Conservation (phyloP, 2,888 invertebrate genomes). For the Pheosia gnoma region DNA sequence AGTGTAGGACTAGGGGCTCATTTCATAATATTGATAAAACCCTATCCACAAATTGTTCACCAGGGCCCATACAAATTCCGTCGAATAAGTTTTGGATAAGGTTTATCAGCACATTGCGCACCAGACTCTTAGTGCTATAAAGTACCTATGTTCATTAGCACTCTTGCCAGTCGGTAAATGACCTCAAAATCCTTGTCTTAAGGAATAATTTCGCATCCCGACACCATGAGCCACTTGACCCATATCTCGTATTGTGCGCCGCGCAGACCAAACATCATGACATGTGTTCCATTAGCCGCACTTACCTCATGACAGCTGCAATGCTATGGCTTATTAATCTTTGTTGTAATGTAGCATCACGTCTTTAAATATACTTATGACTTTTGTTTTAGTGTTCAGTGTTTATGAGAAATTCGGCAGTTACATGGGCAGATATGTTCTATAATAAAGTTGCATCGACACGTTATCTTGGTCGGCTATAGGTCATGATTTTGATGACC, state of each 20-base stretch:
- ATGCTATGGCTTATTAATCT: constrained; percentile 1
- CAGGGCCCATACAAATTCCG: too few species aligned
- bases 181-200: not conserved
- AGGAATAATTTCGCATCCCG: not conserved
- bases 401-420: too few species aligned
- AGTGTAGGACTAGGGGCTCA: too few species aligned
- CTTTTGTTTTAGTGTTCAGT: not conserved
- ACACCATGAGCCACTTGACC: constrained; percentile 4
- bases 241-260: constrained; percentile 5
- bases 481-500: too few species aligned
- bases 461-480: not conserved
- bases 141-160: not conserved
- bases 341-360: not conserved
- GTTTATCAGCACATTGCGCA: too few species aligned
- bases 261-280: constrained; percentile 1
- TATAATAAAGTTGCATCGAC: too few species aligned
- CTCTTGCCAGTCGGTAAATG: not conserved
- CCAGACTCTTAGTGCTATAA: too few species aligned
- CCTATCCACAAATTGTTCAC: too few species aligned
- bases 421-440: too few species aligned
- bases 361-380: not conserved
- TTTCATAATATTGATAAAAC: too few species aligned
- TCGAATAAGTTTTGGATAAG: too few species aligned
- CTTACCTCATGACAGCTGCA: constrained; percentile 2
- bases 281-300: constrained; percentile 8